A percentile compares a stretch with the other conserved stretches of the same genome.
These are phyloP conservation scores for Larimichthys crocea DNA, from an alignment of 2,113 vertebrate species.

Conservation along the genomic window DNA sequence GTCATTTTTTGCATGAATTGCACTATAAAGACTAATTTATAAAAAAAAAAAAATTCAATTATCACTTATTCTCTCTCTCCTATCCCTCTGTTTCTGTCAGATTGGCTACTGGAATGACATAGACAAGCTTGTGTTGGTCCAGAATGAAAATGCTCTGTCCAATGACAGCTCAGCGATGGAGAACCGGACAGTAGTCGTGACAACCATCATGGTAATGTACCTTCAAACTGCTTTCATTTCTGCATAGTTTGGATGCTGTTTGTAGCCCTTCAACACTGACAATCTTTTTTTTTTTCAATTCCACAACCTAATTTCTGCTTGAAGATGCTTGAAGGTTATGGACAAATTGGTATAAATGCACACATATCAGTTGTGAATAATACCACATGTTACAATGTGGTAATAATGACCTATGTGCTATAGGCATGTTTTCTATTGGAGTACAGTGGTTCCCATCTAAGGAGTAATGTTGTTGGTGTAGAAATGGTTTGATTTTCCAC, in stretches of 20 bases:
- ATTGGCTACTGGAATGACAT: conserved; percentile 99
- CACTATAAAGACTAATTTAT: neutral
- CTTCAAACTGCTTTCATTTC: conserved; percentile 57
- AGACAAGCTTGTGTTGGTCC: conserved; percentile 96
- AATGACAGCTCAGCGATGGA: conserved; percentile 94
- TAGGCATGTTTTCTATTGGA: neutral
- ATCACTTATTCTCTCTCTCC: neutral
- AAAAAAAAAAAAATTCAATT: no score
- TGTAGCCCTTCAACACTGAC: neutral
- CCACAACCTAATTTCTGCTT: neutral
- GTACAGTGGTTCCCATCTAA: neutral
- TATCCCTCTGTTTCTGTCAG: conserved; percentile 55
- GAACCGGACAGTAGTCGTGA: conserved; percentile 96
- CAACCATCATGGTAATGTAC: conserved; percentile 97
- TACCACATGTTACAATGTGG: neutral
- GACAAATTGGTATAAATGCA: neutral
- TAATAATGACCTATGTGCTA: neutral
- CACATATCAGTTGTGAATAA: conserved; percentile 13
- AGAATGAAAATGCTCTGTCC: conserved; percentile 91
- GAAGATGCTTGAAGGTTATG: neutral
- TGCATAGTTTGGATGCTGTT: conserved; percentile 3
- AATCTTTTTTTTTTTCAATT: neutral
- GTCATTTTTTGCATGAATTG: conserved; percentile 10
- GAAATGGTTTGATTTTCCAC: neutral
- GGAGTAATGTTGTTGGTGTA: neutral